Evolutionary conservation across 2,888 invertebrate species (phyloP), one percentile per base, ranked within the genome.

Genomic region (Trachelus stipa): DNA sequence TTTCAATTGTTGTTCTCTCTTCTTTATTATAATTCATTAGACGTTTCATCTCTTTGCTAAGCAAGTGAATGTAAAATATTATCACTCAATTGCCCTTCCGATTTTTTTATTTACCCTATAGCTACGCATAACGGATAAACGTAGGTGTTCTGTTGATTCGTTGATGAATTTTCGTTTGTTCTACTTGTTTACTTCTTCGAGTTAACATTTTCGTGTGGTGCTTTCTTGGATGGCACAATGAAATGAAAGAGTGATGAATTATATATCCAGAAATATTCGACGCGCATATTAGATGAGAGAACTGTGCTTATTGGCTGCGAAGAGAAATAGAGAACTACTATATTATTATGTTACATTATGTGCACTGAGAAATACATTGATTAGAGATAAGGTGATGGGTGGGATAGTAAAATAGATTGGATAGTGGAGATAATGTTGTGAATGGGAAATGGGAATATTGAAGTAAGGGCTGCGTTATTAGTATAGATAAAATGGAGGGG

Each of bases 281-380:
- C 71, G 71, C 71, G 71, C 71, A 71, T 31, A 71, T 31, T 12
- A 71, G 12, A 33, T 3, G 71, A 31, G 71, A 71, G 31, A 33
- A 71, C 71, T 56, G 23, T 56, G 56, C 2, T 56, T 56, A 56
- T 9, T 56, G 56, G 56, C 23, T 71, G 71, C 31, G 34, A 79
- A 76, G 75, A 77, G 74, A 80, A 79, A 75, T 77, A 78, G 35
- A 81, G 78, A 81, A 77, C 73, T 77, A 78, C 79, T 79, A 78
- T 81, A 79, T 71, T 12, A 12, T 31, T 81, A 78, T 79, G 75
- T 79, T 79, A 83, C 78, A 81, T 75, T 83, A 81, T 79, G 81
- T 83, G 80, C 80, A 81, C 77, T 81, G 35, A 79, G 81, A 77
- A 75, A 23, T 56, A 56, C 56, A 56, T 56, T 56, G 56, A 56